phyloP scores from a whole-genome alignment of 30 jellyfish, hydroid and myxozoan genomes.

The Sanderia malayensis region DNA sequence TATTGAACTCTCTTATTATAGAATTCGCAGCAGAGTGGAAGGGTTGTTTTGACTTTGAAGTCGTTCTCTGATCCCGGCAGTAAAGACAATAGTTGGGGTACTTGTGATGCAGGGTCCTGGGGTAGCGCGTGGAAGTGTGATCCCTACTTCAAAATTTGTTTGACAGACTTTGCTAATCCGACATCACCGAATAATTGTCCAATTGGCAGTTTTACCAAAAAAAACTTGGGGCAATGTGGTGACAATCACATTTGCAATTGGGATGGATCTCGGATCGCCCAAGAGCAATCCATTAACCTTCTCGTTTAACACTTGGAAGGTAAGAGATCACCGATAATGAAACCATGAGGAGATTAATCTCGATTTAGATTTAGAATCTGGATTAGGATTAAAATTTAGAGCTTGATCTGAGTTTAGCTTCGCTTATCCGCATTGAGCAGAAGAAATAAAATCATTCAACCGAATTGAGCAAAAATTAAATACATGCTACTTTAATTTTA shows the following conservation, averaged over 20 bases:
- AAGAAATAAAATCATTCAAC: too few relatives aligned
- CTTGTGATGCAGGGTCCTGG: slow-evolving; percentile 10
- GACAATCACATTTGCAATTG: neutral
- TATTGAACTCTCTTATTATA: slow-evolving; percentile 2
- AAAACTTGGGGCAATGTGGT: slow-evolving; percentile 21
- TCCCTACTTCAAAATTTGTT: slow-evolving; percentile 31
- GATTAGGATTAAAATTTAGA: too few relatives aligned
- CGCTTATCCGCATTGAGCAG: too few relatives aligned
- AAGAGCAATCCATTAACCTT: neutral
- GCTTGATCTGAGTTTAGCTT: too few relatives aligned
- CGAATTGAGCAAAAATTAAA: too few relatives aligned
- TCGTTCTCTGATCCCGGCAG: slow-evolving; percentile 16
- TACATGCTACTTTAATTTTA: too few relatives aligned
- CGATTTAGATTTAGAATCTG: too few relatives aligned
- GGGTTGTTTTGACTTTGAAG: slow-evolving; percentile 1
- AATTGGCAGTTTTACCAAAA: neutral
- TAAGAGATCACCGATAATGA: neutral
- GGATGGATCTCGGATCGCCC: slow-evolving; percentile 3
- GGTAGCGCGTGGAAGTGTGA: slow-evolving; percentile 34
- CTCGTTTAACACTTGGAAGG: slow-evolving; percentile 12
- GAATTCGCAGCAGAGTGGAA: slow-evolving; percentile 32
- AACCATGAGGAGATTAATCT: slow-evolving; percentile 7
- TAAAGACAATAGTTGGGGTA: slow-evolving; percentile 1
- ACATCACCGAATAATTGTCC: slow-evolving; percentile 23
- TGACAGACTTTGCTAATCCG: slow-evolving; percentile 20